Conservation (phyloP, 2,888 invertebrate species). For the Homarus gammarus region DNA sequence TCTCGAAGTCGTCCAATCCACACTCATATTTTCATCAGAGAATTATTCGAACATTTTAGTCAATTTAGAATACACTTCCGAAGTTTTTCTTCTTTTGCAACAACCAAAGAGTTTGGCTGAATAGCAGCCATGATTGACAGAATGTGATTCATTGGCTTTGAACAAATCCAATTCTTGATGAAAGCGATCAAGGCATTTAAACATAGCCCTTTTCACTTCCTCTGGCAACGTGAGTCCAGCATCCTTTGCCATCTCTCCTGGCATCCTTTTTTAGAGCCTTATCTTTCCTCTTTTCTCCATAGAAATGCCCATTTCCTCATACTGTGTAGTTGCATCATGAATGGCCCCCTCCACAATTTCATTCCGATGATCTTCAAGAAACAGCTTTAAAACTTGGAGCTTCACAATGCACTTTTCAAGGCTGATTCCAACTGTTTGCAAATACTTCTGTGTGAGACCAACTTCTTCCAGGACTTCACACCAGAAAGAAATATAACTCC, state of each 20-base stretch:
- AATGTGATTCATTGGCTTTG: conserved; percentile 1
- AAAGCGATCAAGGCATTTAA: conserved; percentile 28
- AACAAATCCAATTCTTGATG: conserved; percentile 21
- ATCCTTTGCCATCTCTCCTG: too few relatives aligned
- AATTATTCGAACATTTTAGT: conserved; percentile 10
- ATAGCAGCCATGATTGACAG: conserved; percentile 7
- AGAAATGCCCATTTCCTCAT: conserved; percentile 27
- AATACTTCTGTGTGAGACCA: too few relatives aligned
- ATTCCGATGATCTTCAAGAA: conserved; percentile 28
- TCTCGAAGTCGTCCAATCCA: conserved; percentile 18
- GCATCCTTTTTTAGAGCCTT: conserved; percentile 19
- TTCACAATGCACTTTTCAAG: conserved; percentile 24
- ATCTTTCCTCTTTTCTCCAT: conserved; percentile 27
- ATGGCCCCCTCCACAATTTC: conserved; percentile 45
- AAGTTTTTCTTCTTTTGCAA: conserved; percentile 25
- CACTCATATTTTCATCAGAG: neutral
- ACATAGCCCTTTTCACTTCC: conserved; percentile 16
- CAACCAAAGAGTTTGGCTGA: conserved; percentile 6
- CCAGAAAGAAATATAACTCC: conserved; percentile 14
- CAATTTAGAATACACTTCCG: conserved; percentile 1
- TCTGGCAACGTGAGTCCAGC: conserved; percentile 25
- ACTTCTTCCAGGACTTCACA: conserved; percentile 21
- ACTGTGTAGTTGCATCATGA: conserved; percentile 13
- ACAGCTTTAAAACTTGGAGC: conserved; percentile 24
- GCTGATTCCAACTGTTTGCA: conserved; percentile 34